Evolutionary conservation across 1,140 invertebrate species (phyloP), one percentile per base, ranked within the genome.

Genomic region (Sinonovacula constricta): DNA sequence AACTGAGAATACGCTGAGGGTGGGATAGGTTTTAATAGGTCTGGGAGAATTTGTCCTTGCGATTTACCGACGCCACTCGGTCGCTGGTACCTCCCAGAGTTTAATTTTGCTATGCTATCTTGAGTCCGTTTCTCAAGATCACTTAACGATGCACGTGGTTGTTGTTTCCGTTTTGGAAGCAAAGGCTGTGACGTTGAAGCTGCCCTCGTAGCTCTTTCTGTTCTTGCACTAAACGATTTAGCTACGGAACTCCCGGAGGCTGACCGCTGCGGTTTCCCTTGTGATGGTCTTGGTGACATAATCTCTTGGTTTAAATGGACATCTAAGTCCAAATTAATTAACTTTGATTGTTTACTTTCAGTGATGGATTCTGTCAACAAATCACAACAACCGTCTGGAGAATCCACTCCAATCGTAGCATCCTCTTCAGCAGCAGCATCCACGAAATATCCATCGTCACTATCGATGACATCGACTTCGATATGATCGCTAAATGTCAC

Each of bases 401-500:
- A 53, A 26, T 76, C 57, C n/a, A 76, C 5, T 24, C 51, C 49
- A 45, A 65, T 53, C 49, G 54, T 53, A 36, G 54, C 26, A 5
- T 66, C 34, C 39, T 53, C 33, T 26, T 74, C 57, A 31, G 28
- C 45, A 24, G 33, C 36, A 18, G 66, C 51, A 0, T 66, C 63
- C 15, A 24, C 30, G 39, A 4, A 33, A 14, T 1, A 10, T n/a
- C 24, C 34, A 26, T 67, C 53, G 24, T 53, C 56, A 49, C 56
- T 54, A 10, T 76, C 62, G 39, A 76, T 65, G 2, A 76, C 63
- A 67, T 76, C 72, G 10, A 76, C 63, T 26, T 65, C 62, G 26
- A 76, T 76, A 49, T 76, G 60, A 49, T 76, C 72, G 28, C 72
- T 76, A 31, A 76, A 76, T 5, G 72, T 76, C 2, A 76, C 72